Evolutionary conservation across 2,113 vertebrate species (phyloP).

Genomic region (Ranitomeya imitator): DNA sequence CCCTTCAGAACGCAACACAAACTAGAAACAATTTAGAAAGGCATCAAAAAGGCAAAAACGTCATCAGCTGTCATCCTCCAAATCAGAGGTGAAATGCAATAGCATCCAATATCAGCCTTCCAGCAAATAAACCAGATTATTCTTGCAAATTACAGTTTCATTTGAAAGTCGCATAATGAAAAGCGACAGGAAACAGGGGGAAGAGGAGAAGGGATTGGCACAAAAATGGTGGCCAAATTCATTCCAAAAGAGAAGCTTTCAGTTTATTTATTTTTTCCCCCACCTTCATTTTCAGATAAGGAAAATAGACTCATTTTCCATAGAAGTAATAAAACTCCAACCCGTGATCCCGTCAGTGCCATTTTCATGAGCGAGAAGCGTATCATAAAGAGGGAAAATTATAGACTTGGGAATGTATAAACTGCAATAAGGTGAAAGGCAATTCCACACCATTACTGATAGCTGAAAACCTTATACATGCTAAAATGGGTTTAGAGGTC

Average conservation of each 20-base stretch:
- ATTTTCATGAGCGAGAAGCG: constrained; percentile 56
- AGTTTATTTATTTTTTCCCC: background rate
- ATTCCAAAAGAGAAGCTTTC: constrained; percentile 47
- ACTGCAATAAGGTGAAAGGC: constrained; percentile 57
- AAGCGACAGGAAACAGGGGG: constrained; percentile 19
- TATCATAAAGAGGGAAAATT: constrained; percentile 57
- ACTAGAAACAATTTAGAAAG: constrained; percentile 28
- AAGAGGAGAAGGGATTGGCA: background rate
- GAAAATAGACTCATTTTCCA: constrained; percentile 55
- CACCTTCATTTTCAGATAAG: constrained; percentile 57
- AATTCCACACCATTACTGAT: constrained; percentile 58
- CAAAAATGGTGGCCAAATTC: constrained; percentile 26
- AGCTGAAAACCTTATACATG: constrained; percentile 53
- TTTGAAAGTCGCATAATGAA: constrained; percentile 26
- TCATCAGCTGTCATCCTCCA: constrained; percentile 1
- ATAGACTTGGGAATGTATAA: constrained; percentile 55
- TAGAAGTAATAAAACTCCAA: constrained; percentile 55
- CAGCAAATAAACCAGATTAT: constrained; percentile 38
- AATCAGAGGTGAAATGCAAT: constrained; percentile 46
- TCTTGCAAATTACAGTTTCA: constrained; percentile 30
- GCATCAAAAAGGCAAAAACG: constrained; percentile 17
- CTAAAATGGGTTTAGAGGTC: constrained; percentile 58
- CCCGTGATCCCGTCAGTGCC: constrained; percentile 50
- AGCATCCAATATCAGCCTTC: constrained; percentile 18
- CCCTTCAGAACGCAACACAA: too few relatives aligned